These are phyloP conservation scores for Etia nguti DNA, from an alignment of 2,113 vertebrate genomes.

Conservation along the genomic window DNA sequence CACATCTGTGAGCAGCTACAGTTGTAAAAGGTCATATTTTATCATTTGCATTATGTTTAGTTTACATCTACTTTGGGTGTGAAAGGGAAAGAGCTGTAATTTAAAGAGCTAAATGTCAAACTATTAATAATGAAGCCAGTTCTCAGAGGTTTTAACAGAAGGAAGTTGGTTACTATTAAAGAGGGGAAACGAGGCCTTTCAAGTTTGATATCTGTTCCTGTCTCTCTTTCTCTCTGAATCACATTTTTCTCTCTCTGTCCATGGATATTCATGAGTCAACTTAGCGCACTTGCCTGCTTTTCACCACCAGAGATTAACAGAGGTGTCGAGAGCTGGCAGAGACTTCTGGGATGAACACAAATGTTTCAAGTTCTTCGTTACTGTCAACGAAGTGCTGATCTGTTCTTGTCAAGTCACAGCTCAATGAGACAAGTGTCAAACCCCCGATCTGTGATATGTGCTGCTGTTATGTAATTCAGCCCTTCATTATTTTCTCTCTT, in stretches of 20 bases:
- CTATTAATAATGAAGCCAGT: not conserved
- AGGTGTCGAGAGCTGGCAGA: not conserved
- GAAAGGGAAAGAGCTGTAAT: not conserved
- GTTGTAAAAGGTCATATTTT: not conserved
- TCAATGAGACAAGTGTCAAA: slow-evolving; percentile 10
- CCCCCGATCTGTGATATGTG: not conserved
- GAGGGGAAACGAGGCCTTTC: not conserved
- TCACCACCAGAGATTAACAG: slow-evolving; percentile 7
- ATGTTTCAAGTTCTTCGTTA: not conserved
- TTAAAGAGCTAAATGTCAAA: not conserved
- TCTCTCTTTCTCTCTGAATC: not conserved
- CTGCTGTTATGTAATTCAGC: not conserved
- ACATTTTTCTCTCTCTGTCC: not conserved
- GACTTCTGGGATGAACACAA: not conserved
- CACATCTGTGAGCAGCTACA: not conserved
- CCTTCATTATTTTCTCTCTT: not conserved
- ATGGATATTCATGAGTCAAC: slow-evolving; percentile 13
- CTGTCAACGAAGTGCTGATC: slow-evolving; percentile 10
- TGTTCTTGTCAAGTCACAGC: slow-evolving; percentile 39
- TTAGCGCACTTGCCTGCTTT: not conserved
- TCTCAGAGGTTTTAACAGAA: not conserved
- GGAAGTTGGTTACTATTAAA: not conserved
- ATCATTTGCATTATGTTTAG: not conserved
- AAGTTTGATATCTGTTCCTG: not conserved
- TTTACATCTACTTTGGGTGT: not conserved